A percentile compares a stretch with the other conserved stretches of the same genome.
Evolutionary conservation across 2,888 invertebrate genomes (phyloP).

Genomic region (Blastobasis lacticolella): DNA sequence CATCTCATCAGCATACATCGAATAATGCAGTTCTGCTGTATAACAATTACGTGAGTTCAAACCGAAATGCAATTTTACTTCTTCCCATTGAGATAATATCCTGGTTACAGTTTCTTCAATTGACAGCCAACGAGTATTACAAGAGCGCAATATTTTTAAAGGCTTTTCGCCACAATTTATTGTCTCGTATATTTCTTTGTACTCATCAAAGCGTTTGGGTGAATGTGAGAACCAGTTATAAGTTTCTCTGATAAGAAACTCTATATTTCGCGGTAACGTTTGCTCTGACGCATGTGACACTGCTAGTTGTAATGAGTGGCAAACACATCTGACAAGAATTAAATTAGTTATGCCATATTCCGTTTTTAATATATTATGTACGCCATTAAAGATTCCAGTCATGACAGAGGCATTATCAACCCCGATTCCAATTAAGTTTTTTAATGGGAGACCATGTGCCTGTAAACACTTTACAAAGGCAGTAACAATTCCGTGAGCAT

Average conservation of each 20-base stretch:
- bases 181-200: constrained; percentile 1
- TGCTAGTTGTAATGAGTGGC: background rate
- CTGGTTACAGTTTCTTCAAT: constrained; percentile 7
- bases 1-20: constrained; percentile 6
- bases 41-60: constrained; percentile 7
- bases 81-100: constrained; percentile 12
- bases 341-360: background rate
- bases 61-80: constrained; percentile 11
- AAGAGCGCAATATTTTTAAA: constrained; percentile 4
- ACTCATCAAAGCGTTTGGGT: constrained; percentile 1
- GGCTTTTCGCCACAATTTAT: constrained; percentile 1
- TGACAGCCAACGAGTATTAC: constrained; percentile 11
- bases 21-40: constrained; percentile 5
- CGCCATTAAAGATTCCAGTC: background rate
- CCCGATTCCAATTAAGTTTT: constrained; percentile 1
- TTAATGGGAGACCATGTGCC: background rate
- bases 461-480: background rate
- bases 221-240: too few species aligned
- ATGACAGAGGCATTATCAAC: background rate
- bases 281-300: constrained; percentile 1
- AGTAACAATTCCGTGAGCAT: constrained; percentile 3
- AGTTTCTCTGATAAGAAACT: background rate
- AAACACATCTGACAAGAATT: background rate
- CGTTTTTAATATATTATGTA: background rate
- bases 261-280: constrained; percentile 1